Base-by-base conservation (phyloP, 2,797 vertebrate genomes). In the Enteromius paludinosus region DNA sequence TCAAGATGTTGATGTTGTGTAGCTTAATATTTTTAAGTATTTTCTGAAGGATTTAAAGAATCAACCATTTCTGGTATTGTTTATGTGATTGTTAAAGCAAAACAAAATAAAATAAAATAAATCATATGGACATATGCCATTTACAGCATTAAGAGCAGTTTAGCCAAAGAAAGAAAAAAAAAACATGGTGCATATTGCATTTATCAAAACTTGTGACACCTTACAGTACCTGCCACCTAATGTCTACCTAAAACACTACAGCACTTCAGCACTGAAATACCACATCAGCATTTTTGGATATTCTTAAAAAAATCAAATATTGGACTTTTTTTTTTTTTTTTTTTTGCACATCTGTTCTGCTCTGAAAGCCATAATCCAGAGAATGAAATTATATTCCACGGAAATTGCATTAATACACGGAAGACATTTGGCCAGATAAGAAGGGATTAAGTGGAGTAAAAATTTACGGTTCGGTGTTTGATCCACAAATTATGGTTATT, bases 381-480 rank as follows among this genome's bases (percentile, higher is more conserved):
- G 35, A 78, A 56, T 82, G n/a, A 69, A 84, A 66, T 64, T 30
- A 62, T 66, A 33, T 79, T 41, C 45, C 30, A 18, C 56, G 85
- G 68, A 83, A 65, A 77, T 56, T 49, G 54, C 61, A 78, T 85
- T 82, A 76, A 52, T 73, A 54, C 64, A 75, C 9, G 17, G 65
- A 62, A 38, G 38, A 73, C 59, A 86, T 79, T 79, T 66, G 66
- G n/a, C n/a, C 20, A 54, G 73, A 82, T 87, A 74, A 79, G 43
- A 72, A 41, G 59, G 73, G 80, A 85, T 85, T 85, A 83, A 82
- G 76, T 45, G 12, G 14, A 30, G 54, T 78, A 73, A 72, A 78
- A 79, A 43, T 62, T 6, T 56, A 30, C 65, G 8, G 12, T 66
- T 78, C 43, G 70, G 5, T 25, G 43, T 82, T 82, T 78, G 59